A percentile compares a stretch with the other conserved stretches of the same genome.
Evolutionary conservation across 2,113 vertebrate genomes (phyloP).

Genomic region (Gallinago paraguaiae): DNA sequence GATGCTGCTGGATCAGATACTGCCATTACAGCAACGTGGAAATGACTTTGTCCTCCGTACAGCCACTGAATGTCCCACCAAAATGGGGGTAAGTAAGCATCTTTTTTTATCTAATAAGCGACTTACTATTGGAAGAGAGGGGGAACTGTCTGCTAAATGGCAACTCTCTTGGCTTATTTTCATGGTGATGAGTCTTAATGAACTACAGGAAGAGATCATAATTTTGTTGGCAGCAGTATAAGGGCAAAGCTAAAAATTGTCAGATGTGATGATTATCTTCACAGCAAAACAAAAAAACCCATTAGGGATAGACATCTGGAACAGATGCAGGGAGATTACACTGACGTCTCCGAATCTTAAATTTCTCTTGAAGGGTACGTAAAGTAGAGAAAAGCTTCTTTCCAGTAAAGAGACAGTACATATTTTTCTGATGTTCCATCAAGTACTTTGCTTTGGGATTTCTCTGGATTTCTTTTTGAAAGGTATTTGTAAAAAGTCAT

Average conservation of each 20-base stretch:
- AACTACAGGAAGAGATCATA: not conserved
- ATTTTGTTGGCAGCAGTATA: conserved; percentile 30
- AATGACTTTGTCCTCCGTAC: not conserved
- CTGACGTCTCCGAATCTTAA: not conserved
- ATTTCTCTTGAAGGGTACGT: not conserved
- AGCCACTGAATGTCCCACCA: not conserved
- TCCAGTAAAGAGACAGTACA: not conserved
- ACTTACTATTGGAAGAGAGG: not conserved
- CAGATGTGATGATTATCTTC: conserved; percentile 4
- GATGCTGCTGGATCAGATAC: not conserved
- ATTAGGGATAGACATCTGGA: not conserved
- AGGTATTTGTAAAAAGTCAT: not conserved
- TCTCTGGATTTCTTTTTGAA: not conserved
- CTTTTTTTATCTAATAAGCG: not conserved
- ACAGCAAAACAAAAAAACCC: not conserved
- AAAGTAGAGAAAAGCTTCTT: not conserved
- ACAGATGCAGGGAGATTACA: not conserved
- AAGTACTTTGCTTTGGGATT: not conserved
- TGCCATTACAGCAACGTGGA: not conserved
- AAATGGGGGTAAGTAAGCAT: not conserved
- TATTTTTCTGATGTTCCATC: not conserved
- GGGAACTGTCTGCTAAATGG: not conserved
- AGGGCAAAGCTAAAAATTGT: conserved; percentile 32
- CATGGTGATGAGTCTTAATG: not conserved
- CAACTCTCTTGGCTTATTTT: not conserved